Conservation (phyloP, 2,888 invertebrate genomes). For the Caradrina kadenii region DNA sequence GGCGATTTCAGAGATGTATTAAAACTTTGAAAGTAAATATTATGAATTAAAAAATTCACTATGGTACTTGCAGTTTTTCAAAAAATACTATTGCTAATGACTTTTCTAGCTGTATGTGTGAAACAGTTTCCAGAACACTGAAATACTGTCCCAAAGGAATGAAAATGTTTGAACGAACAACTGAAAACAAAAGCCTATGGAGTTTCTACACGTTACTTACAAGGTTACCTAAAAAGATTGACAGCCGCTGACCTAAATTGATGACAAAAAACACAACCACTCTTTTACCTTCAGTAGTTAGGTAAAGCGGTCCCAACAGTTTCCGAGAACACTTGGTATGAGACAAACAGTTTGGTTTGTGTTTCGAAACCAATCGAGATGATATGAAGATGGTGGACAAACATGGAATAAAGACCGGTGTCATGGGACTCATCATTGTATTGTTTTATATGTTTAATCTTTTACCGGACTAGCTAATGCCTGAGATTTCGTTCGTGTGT, state of each 20-base stretch:
- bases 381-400: constrained; percentile 57
- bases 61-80: too few species aligned
- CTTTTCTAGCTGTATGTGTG: too few species aligned
- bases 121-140: too few species aligned
- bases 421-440: constrained; percentile 11
- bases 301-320: constrained; percentile 21
- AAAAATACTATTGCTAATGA: too few species aligned
- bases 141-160: too few species aligned
- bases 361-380: constrained; percentile 59
- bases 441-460: constrained; percentile 10
- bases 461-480: background rate
- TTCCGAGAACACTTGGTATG: constrained; percentile 55
- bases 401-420: constrained; percentile 21
- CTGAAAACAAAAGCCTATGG: too few species aligned
- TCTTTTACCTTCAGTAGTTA: constrained; percentile 25
- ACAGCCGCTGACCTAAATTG: constrained; percentile 23
- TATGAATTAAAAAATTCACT: too few species aligned
- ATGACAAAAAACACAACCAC: constrained; percentile 33
- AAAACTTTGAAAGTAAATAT: too few species aligned
- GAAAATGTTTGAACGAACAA: too few species aligned
- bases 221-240: constrained; percentile 21
- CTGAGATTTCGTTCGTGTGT: too few species aligned
- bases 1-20: too few species aligned
- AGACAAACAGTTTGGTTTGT: constrained; percentile 62
- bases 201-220: too few species aligned